These are phyloP conservation scores for Daptonema setosum DNA, from an alignment of 2,888 invertebrate species.

Conservation along the genomic window DNA sequence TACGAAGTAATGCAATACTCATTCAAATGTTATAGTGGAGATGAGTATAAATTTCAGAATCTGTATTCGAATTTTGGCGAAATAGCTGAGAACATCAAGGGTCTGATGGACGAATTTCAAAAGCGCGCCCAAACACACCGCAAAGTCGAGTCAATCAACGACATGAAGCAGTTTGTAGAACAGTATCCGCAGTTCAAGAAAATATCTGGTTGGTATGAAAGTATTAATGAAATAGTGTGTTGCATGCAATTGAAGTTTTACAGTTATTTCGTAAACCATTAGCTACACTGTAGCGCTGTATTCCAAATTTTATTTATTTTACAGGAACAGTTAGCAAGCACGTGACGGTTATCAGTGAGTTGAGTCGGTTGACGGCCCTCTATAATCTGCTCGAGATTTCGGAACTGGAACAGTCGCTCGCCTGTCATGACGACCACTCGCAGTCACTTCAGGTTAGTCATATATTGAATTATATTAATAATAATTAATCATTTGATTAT, in stretches of 20 bases:
- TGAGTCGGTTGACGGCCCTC: slow-evolving; percentile 58
- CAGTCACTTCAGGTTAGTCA: slow-evolving; percentile 38
- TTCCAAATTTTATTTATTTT: background rate
- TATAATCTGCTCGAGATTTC: slow-evolving; percentile 65
- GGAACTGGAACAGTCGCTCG: slow-evolving; percentile 68
- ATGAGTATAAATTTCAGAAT: no score
- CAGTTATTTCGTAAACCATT: background rate
- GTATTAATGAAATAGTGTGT: background rate
- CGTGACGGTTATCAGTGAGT: slow-evolving; percentile 80
- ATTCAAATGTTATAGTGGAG: no score
- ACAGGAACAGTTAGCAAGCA: slow-evolving; percentile 74
- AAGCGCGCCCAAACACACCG: slow-evolving; percentile 73
- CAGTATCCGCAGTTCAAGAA: slow-evolving; percentile 85
- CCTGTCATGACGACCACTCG: slow-evolving; percentile 44
- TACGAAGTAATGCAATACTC: no score
- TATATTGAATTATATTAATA: background rate
- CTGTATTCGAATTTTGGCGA: slow-evolving; percentile 90
- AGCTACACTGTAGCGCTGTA: background rate
- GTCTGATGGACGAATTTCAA: slow-evolving; percentile 90
- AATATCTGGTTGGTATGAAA: slow-evolving; percentile 29
- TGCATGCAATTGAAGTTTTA: background rate
- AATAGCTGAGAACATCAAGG: slow-evolving; percentile 86
- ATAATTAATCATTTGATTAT: background rate
- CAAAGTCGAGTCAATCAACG: slow-evolving; percentile 87
- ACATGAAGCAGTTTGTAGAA: slow-evolving; percentile 79